Percentiles rank a stretch among this genome's conserved stretches.
phyloP scores from a whole-genome alignment of 2,113 vertebrate species.

The Hipposideros armiger region DNA sequence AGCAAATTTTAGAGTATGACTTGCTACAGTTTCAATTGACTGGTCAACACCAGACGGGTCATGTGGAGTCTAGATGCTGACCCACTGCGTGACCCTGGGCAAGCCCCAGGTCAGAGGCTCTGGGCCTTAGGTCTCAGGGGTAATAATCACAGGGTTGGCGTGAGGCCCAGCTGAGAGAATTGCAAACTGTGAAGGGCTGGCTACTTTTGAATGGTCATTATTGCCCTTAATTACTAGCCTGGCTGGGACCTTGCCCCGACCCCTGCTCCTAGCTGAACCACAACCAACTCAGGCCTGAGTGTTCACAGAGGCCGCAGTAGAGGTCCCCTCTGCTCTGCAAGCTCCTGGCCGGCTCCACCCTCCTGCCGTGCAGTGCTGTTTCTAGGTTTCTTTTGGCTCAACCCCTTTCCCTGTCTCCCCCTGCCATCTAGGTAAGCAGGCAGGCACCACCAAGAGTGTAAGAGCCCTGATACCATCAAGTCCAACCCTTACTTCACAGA shows the following conservation, averaged over 20 bases:
- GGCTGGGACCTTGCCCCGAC: background rate
- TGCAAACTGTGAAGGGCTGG: background rate
- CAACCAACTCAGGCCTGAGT: background rate
- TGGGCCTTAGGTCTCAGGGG: background rate
- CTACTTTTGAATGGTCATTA: background rate
- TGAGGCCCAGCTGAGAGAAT: background rate
- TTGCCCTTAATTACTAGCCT: background rate
- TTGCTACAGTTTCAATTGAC: background rate
- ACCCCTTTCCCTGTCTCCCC: background rate
- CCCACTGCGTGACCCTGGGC: background rate
- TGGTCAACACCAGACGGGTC: background rate
- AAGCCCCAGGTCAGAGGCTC: background rate
- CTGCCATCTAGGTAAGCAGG: background rate
- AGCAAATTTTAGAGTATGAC: slow-evolving; percentile 1
- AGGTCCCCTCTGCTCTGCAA: background rate
- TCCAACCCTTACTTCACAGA: background rate
- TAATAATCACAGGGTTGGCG: background rate
- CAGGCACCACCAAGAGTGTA: background rate
- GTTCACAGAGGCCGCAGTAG: background rate
- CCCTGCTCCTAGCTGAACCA: background rate
- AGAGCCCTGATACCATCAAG: background rate
- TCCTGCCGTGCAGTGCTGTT: background rate
- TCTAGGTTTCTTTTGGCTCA: background rate
- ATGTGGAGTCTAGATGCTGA: background rate
- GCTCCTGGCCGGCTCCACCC: background rate